A percentile compares a stretch with the other conserved stretches of the same genome.
phyloP scores from a whole-genome alignment of 2,797 vertebrate species.

The Rhinella marina region DNA sequence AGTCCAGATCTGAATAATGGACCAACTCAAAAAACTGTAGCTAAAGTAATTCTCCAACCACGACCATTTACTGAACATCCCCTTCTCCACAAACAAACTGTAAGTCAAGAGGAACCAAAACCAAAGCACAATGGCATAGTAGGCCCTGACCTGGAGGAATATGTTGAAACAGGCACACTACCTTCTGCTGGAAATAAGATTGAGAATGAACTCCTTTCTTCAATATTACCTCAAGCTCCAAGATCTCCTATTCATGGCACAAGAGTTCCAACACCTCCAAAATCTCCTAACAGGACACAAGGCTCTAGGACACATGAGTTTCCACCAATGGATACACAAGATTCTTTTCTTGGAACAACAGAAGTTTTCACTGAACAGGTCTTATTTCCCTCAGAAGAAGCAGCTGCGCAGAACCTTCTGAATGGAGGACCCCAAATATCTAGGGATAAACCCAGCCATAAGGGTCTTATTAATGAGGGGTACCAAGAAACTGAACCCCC shows the following conservation, averaged over 20 bases:
- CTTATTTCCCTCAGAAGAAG: constrained; percentile 1
- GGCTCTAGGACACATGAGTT: background rate
- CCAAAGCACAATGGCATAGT: constrained; percentile 72
- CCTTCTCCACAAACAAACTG: constrained; percentile 69
- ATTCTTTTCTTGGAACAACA: background rate
- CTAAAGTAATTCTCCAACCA: constrained; percentile 68
- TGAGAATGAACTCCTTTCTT: background rate
- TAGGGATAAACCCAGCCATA: constrained; percentile 44
- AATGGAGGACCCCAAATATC: constrained; percentile 67
- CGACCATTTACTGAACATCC: constrained; percentile 64
- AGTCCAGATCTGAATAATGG: constrained; percentile 67
- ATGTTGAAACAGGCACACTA: constrained; percentile 48
- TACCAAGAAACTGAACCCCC: constrained; percentile 64
- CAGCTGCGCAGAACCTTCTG: constrained; percentile 42
- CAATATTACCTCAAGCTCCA: background rate
- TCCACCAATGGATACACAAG: constrained; percentile 1
- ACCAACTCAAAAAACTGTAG: constrained; percentile 69
- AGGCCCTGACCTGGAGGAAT: constrained; percentile 58
- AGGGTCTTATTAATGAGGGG: constrained; percentile 63
- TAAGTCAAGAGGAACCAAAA: constrained; percentile 65
- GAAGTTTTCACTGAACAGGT: background rate
- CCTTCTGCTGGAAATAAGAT: background rate
- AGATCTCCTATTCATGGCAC: background rate
- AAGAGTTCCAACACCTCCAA: background rate
- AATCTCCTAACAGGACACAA: background rate